These are phyloP conservation scores for Henricia sp. DNA, from an alignment of 53 echinoderm and acorn worm species.

Conservation along the genomic window DNA sequence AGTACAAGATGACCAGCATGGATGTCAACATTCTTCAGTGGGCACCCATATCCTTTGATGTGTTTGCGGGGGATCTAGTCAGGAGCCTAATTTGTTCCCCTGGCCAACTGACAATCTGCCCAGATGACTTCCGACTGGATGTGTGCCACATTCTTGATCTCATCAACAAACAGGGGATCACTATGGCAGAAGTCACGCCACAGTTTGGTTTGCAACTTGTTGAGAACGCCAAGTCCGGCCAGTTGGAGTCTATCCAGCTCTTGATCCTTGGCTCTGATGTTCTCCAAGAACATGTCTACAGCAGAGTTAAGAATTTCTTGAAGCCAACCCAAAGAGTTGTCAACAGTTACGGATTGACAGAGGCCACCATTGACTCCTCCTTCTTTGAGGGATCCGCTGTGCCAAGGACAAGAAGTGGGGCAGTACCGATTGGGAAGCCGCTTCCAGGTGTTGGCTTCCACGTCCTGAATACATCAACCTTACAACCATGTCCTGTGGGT, in stretches of 20 bases:
- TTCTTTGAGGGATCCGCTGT: slow-evolving; percentile 36
- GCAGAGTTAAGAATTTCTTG: neutral
- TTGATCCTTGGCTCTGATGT: slow-evolving; percentile 52
- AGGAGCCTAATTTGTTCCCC: slow-evolving; percentile 26
- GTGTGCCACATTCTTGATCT: slow-evolving; percentile 15
- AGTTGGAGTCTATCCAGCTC: slow-evolving; percentile 28
- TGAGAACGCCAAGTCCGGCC: neutral
- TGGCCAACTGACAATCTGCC: slow-evolving; percentile 35
- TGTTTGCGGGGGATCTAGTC: slow-evolving; percentile 41
- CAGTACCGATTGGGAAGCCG: slow-evolving; percentile 46
- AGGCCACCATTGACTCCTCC: slow-evolving; percentile 53
- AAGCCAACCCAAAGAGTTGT: slow-evolving; percentile 22
- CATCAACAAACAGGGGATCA: slow-evolving; percentile 13
- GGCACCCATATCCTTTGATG: slow-evolving; percentile 49
- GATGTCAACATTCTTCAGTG: slow-evolving; percentile 41
- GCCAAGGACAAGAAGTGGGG: slow-evolving; percentile 34
- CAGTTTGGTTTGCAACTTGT: slow-evolving; percentile 42
- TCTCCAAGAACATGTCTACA: slow-evolving; percentile 42
- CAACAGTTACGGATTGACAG: slow-evolving; percentile 55
- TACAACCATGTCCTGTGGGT: slow-evolving; percentile 42
- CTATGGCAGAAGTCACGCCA: slow-evolving; percentile 37
- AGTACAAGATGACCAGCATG: slow-evolving; percentile 14
- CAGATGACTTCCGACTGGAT: slow-evolving; percentile 27
- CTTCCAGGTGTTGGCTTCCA: slow-evolving; percentile 29
- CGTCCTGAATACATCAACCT: slow-evolving; percentile 7